Conservation (phyloP, 2,888 invertebrate genomes). For the Torymus aiolomorphi region DNA sequence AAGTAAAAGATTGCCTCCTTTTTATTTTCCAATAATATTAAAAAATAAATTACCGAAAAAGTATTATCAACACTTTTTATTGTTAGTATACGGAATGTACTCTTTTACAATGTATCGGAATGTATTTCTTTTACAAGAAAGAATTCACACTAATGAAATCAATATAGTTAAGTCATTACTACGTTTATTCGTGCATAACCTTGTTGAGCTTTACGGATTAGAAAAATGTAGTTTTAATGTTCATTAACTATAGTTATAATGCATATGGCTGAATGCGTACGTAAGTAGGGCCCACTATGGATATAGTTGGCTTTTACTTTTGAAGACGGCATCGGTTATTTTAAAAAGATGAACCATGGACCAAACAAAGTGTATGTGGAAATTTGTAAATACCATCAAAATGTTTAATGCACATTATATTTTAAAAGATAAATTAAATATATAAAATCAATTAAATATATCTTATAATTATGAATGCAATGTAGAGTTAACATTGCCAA, state of each 20-base stretch:
- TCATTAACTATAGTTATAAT: constrained; percentile 46
- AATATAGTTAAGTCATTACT: constrained; percentile 1
- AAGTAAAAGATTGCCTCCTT: neutral
- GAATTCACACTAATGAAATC: constrained; percentile 23
- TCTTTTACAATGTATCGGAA: too few species aligned
- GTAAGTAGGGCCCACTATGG: constrained; percentile 47
- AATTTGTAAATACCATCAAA: too few species aligned
- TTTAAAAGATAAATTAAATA: constrained; percentile 13
- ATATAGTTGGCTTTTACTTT: constrained; percentile 54
- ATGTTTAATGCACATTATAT: constrained; percentile 25
- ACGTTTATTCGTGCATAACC: constrained; percentile 28
- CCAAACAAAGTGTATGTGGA: constrained; percentile 42
- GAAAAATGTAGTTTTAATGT: constrained; percentile 45
- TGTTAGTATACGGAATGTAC: constrained; percentile 18
- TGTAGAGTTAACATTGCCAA: too few species aligned
- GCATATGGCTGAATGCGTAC: constrained; percentile 27
- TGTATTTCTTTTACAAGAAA: constrained; percentile 26
- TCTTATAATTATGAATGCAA: too few species aligned
- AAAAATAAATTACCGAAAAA: constrained; percentile 20
- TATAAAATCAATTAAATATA: too few species aligned
- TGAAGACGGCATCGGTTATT: constrained; percentile 38
- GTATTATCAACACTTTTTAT: constrained; percentile 42
- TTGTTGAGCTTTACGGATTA: constrained; percentile 33
- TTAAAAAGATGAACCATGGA: constrained; percentile 34
- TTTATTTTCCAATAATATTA: constrained; percentile 35